Percentiles rank a stretch among this genome's conserved stretches.
These are phyloP conservation scores for Forbesichthys papilliferus DNA, from an alignment of 2,113 vertebrate genomes.

Conservation along the genomic window DNA sequence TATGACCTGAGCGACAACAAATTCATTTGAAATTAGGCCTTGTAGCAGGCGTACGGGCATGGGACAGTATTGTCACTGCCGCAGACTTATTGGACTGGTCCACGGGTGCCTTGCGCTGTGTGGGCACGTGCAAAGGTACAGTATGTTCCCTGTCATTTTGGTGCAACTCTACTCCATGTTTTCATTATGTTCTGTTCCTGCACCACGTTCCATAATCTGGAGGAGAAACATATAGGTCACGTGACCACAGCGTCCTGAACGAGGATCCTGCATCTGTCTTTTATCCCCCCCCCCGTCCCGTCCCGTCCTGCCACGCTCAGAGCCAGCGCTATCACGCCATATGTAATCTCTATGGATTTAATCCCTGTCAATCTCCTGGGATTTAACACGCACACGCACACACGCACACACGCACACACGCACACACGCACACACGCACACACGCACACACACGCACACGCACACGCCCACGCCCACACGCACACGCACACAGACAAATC, in stretches of 20 bases:
- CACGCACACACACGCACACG: constrained; percentile 16
- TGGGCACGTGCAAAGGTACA: neutral
- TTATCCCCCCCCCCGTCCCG: constrained; percentile 18
- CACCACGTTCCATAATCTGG: neutral
- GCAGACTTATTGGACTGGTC: neutral
- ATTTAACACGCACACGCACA: constrained; percentile 51
- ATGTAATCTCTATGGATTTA: constrained; percentile 61
- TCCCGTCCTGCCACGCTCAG: constrained; percentile 37
- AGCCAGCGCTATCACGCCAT: constrained; percentile 67
- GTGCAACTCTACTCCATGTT: no score
- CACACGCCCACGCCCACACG: no score
- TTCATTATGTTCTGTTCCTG: neutral
- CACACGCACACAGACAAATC: constrained; percentile 48
- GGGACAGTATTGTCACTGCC: neutral
- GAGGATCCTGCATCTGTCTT: constrained; percentile 14
- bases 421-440: neutral
- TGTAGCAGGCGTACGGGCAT: neutral
- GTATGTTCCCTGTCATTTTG: no score
- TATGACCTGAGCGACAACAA: neutral
- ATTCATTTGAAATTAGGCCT: neutral
- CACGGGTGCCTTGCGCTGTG: neutral
- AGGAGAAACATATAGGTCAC: neutral
- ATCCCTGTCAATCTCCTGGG: constrained; percentile 66
- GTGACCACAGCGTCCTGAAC: neutral
- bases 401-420: neutral